Base-by-base conservation (phyloP, 2,797 vertebrate species). In the Gymnocypris eckloni region DNA sequence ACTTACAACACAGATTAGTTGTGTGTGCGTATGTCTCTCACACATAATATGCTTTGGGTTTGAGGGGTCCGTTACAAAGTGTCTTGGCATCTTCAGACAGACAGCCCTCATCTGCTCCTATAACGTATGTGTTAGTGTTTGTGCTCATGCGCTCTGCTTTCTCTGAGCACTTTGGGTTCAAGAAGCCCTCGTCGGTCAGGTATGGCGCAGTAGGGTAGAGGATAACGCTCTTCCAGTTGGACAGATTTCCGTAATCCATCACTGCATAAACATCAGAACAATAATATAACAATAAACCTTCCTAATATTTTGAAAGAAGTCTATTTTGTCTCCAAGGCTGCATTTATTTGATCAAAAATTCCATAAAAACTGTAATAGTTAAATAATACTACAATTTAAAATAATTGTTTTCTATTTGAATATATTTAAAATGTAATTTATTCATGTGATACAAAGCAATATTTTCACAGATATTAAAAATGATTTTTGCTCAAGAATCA, bases 61-160 rank as follows among this genome's bases (percentile, higher is more conserved):
- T 99, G 56, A 99, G 91, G 48, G 97, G 98, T 43, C 98, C 98
- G 56, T 99, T 99, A 91, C 98, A 99, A 90, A 97, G 94, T 87
- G 92, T 86, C 12, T 95, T 90, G 81, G 97, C 95, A 91, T 96
- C 95, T 79, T 94, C 90, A 85, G 93, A 92, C 91, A 95, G 90
- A 83, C 98, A 99, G 6, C 93, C 88, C 50, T 96, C 91, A 20
- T 96, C 94, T 80, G 91, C 94, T 80, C 98, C 98, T 70, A 99
- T 99, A 83, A 97, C 93, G 73, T 99, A 99, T 0, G 92, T 94
- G 76, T 93, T 96, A 54, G 92, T 83, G 73, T 87, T 94, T 67
- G 91, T 79, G 79, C 83, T 93, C 8, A 6, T 45, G 70, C 87
- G 91, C 1, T 89, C 87, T 81, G 86, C 90, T 56, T 92, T 93